Conservation (phyloP, 92 coral and sea anemone species). For the Siderastrea radians region DNA sequence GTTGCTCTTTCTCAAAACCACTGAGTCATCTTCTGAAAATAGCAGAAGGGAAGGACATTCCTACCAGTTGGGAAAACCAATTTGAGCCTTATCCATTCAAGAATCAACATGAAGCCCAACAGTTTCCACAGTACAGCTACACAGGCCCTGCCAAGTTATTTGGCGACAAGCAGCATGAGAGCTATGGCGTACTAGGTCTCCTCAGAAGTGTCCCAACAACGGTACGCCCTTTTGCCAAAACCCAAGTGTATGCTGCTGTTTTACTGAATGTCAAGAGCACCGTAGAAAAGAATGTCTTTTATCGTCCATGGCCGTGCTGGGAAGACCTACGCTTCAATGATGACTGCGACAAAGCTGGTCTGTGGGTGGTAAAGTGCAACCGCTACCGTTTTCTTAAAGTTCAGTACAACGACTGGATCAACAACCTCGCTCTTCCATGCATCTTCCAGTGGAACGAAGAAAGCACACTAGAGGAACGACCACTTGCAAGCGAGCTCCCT, state of each 20-base stretch:
- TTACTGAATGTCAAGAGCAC: slow-evolving; percentile 62
- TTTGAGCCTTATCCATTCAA: slow-evolving; percentile 24
- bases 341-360: slow-evolving; percentile 65
- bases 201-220: slow-evolving; percentile 41
- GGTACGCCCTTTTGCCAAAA: slow-evolving; percentile 30
- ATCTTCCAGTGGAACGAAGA: slow-evolving; percentile 44
- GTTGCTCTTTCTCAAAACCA: slow-evolving; percentile 55
- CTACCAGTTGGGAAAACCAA: neutral
- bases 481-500: slow-evolving; percentile 20
- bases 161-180: slow-evolving; percentile 9
- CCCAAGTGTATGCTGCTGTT: slow-evolving; percentile 66
- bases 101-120: slow-evolving; percentile 8
- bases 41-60: slow-evolving; percentile 33
- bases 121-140: slow-evolving; percentile 55
- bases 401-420: slow-evolving; percentile 60
- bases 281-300: slow-evolving; percentile 43
- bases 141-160: slow-evolving; percentile 63
- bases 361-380: slow-evolving; percentile 68
- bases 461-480: slow-evolving; percentile 9
- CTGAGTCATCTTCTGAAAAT: slow-evolving; percentile 45
- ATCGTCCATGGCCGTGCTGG: slow-evolving; percentile 76
- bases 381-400: slow-evolving; percentile 50
- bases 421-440: slow-evolving; percentile 6
- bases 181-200: slow-evolving; percentile 65
- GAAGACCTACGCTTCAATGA: slow-evolving; percentile 74